Percentiles rank a stretch among this genome's conserved stretches.
phyloP scores from a whole-genome alignment of 2,888 invertebrate genomes.

The Cephus rjabovi region DNA sequence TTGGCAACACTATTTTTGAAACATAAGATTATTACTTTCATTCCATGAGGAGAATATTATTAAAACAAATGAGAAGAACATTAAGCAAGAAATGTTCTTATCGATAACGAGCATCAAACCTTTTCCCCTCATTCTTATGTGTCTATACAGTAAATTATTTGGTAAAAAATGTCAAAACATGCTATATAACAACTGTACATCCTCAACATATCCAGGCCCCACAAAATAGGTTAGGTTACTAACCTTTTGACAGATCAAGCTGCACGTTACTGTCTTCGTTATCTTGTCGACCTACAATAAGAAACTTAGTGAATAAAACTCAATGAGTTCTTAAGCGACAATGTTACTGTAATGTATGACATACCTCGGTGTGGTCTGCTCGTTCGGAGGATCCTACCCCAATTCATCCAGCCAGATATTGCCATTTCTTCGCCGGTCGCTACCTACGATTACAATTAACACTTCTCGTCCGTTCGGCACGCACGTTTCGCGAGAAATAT shows the following conservation, averaged over 20 bases:
- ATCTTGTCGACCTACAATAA: constrained; percentile 60
- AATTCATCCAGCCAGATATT: constrained; percentile 70
- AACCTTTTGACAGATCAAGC: constrained; percentile 70
- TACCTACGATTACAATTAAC: constrained; percentile 52
- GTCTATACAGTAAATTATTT: not conserved
- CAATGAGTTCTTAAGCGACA: constrained; percentile 14
- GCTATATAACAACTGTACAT: not conserved
- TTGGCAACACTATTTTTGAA: constrained; percentile 72
- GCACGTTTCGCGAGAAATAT: constrained; percentile 39
- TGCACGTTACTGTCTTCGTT: constrained; percentile 74
- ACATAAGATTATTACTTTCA: not conserved
- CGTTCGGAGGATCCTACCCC: constrained; percentile 66
- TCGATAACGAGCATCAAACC: not conserved
- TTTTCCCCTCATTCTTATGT: not conserved
- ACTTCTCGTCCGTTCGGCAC: constrained; percentile 46
- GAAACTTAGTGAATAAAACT: constrained; percentile 23
- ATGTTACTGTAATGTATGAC: constrained; percentile 37
- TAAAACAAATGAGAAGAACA: not conserved
- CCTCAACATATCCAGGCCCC: not conserved
- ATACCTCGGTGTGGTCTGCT: constrained; percentile 67
- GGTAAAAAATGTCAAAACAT: not conserved
- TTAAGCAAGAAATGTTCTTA: not conserved
- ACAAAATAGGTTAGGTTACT: constrained; percentile 52
- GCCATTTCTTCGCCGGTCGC: constrained; percentile 65
- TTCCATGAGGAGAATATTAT: not conserved